A percentile compares a stretch with the other conserved stretches of the same genome.
phyloP scores from a whole-genome alignment of 2,888 invertebrate genomes.

The Leptopilina drosophilae region DNA sequence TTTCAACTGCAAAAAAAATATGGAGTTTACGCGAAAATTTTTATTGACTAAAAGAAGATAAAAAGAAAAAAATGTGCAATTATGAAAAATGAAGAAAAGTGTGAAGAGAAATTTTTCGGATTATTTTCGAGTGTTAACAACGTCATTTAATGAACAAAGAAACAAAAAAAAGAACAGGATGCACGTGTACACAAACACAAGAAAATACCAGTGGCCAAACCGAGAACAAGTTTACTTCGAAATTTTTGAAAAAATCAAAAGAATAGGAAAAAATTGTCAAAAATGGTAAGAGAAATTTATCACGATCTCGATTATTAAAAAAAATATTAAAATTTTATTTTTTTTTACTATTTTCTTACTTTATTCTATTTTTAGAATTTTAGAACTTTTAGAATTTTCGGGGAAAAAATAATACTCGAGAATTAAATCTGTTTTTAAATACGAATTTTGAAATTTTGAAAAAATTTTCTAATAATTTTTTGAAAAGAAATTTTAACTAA shows the following conservation, averaged over 20 bases:
- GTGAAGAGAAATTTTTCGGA: background rate
- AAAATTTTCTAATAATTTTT: no score
- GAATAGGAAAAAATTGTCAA: no score
- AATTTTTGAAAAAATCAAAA: conserved; percentile 1
- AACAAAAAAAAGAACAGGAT: background rate
- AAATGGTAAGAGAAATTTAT: no score
- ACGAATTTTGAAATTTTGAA: no score
- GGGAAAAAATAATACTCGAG: no score
- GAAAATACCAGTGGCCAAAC: conserved; percentile 41
- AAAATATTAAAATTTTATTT: conserved; percentile 42
- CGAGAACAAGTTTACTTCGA: conserved; percentile 44
- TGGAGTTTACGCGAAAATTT: no score
- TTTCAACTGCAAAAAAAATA: no score
- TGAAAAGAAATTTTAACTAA: no score
- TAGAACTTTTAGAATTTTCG: no score
- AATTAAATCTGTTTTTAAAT: no score
- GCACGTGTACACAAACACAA: conserved; percentile 37
- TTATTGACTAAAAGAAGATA: background rate
- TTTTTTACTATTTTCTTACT: no score
- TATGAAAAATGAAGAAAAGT: background rate
- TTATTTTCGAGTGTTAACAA: background rate
- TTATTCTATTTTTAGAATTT: no score
- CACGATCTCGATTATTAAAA: background rate
- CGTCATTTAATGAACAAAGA: background rate
- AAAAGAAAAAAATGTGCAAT: conserved; percentile 18